phyloP scores from a whole-genome alignment of 1,140 invertebrate genomes.

The Lordiphosa collinella region DNA sequence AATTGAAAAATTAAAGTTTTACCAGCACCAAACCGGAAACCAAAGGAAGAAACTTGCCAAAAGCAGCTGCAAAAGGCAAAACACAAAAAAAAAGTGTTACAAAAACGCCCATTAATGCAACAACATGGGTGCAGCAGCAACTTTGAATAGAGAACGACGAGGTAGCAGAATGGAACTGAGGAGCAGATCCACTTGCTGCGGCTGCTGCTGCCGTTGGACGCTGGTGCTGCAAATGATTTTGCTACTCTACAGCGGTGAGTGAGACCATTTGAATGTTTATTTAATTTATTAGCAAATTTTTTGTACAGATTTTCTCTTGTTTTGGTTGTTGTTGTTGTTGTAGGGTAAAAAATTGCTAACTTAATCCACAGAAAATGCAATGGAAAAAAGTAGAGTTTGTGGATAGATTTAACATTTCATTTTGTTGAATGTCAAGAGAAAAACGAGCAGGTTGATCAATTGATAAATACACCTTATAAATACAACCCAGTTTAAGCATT shows the following conservation, averaged over 20 bases:
- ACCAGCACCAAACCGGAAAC: constrained; percentile 24
- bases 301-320: constrained; percentile 8
- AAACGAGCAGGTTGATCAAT: too few species aligned
- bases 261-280: constrained; percentile 38
- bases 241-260: constrained; percentile 8
- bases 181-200: too few species aligned
- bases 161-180: not conserved
- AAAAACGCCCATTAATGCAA: constrained; percentile 29
- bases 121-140: constrained; percentile 40
- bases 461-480: too few species aligned
- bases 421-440: too few species aligned
- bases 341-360: too few species aligned
- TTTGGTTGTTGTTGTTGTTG: not conserved
- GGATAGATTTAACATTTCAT: too few species aligned
- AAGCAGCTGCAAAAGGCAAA: constrained; percentile 6
- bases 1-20: constrained; percentile 76
- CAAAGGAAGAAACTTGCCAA: not conserved
- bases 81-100: constrained; percentile 11
- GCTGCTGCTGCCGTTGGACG: not conserved
- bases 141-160: constrained; percentile 20
- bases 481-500: too few species aligned
- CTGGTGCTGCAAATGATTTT: constrained; percentile 4
- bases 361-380: too few species aligned
- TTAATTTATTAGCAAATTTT: constrained; percentile 49
- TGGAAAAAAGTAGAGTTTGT: too few species aligned